phyloP scores from a whole-genome alignment of 2,888 invertebrate genomes.

The Drosophila birchii region DNA sequence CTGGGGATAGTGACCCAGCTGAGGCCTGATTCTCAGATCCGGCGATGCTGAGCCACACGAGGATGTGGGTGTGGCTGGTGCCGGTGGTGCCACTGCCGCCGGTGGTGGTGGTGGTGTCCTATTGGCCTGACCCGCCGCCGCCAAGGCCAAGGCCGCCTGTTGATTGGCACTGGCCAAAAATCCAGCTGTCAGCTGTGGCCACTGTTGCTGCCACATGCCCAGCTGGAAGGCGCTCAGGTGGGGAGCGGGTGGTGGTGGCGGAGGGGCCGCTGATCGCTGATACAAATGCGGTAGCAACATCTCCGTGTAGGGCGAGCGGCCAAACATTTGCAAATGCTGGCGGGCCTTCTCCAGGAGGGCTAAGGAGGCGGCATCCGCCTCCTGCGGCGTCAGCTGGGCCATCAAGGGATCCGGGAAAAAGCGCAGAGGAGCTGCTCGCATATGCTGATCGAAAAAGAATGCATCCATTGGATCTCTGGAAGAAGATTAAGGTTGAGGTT shows the following conservation, averaged over 20 bases:
- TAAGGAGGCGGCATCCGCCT: constrained; percentile 84
- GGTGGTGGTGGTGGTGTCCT: constrained; percentile 79
- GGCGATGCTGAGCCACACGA: constrained; percentile 84
- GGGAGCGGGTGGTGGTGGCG: constrained; percentile 64
- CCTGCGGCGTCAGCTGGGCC: constrained; percentile 84
- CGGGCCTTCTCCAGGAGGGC: constrained; percentile 85
- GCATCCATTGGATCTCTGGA: constrained; percentile 85
- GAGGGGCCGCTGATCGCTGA: constrained; percentile 81
- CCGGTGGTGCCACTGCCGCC: constrained; percentile 61
- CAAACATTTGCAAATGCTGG: constrained; percentile 85
- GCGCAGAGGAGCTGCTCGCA: constrained; percentile 84
- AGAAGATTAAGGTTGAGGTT: background rate
- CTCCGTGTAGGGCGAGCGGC: constrained; percentile 85
- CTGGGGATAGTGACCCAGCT: constrained; percentile 81
- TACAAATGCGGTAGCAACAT: constrained; percentile 85
- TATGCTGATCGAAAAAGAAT: constrained; percentile 84
- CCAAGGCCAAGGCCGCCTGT: constrained; percentile 82
- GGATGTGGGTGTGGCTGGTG: constrained; percentile 83
- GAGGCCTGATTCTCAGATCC: constrained; percentile 83
- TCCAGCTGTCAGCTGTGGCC: constrained; percentile 85
- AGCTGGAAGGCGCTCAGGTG: constrained; percentile 84
- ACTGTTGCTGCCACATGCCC: constrained; percentile 85
- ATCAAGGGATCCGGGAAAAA: constrained; percentile 85
- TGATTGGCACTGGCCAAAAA: constrained; percentile 84
- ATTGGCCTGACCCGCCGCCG: constrained; percentile 69